Evolutionary conservation across 1,140 invertebrate species (phyloP).

Genomic region (Portunus trituberculatus): DNA sequence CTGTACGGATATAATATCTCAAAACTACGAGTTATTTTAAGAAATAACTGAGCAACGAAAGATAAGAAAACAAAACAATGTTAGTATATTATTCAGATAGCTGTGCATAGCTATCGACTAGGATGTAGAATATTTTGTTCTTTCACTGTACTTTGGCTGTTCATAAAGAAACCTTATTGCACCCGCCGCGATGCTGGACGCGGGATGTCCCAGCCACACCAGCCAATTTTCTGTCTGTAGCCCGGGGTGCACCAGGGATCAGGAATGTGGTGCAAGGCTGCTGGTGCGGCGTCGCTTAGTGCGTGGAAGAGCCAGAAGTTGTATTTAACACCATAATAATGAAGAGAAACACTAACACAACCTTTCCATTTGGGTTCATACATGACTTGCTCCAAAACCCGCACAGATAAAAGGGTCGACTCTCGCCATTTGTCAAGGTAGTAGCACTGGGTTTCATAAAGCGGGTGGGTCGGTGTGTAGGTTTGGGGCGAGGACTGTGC

Average conservation of each 20-base stretch:
- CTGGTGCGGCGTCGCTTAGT: too few relatives aligned
- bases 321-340: too few relatives aligned
- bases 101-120: background rate
- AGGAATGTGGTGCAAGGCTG: background rate
- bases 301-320: too few relatives aligned
- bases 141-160: background rate
- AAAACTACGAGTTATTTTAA: too few relatives aligned
- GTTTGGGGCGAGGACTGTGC: background rate
- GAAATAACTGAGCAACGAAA: background rate
- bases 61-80: background rate
- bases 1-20: too few relatives aligned
- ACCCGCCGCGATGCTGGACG: background rate
- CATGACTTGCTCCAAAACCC: background rate
- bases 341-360: too few relatives aligned
- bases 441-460: background rate
- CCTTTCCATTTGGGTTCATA: background rate
- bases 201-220: background rate
- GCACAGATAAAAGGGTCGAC: background rate
- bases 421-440: background rate
- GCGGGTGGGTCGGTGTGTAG: background rate
- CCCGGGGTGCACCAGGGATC: background rate
- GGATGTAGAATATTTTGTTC: background rate
- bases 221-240: background rate
- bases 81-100: background rate
- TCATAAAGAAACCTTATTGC: background rate